Base-by-base conservation (phyloP, 2,888 invertebrate genomes). In the Trachelus stipa region DNA sequence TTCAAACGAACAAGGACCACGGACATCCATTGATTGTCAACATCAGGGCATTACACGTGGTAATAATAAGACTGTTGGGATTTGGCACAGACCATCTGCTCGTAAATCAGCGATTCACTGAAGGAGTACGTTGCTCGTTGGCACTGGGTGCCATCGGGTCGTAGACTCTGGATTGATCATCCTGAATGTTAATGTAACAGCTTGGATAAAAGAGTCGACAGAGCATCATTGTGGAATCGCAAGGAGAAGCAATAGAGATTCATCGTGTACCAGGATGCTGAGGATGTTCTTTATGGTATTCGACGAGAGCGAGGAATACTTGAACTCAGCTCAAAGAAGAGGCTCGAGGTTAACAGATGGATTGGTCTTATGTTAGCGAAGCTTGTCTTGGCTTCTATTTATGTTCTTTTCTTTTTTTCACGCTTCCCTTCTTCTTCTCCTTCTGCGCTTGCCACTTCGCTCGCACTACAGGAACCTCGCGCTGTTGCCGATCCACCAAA, bases 361-460 rank as follows among this genome's bases (percentile, higher is more conserved):
- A 56, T 56, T 23, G 56, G 56, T 56, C 56, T 56, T 56, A 9
- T 23, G 56, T 56, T 56, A 23, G 56, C 9, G 2, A 56, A 56
- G 56, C 56, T 56, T 56, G 56, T 56, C 56, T 56, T 56, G 6
- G 56, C 56, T 56, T 56, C 56, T 56, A 56, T 56, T 56, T 56
- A 9, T 56, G n/a, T 74, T 69, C 73, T 69, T 37, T 56, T 34
- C 71, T 34, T 75, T 69, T 69, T 37, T 31, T 68, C 68, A 40
- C 75, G 34, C 33, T 77, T 34, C 37, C 35, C 76, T 37, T 15
- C 30, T 37, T 15, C 30, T 12, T 68, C 34, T 15, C 40, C 75
- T 76, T 76, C 73, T 75, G 9, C 23, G 23, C 23, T 23, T 9
- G 9, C 15, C 23, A 2, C 40, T 56, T 56, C 0, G 23, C 9